Evolutionary conservation across 2,797 vertebrate species (phyloP).

Genomic region (Pangasius mekongensis): DNA sequence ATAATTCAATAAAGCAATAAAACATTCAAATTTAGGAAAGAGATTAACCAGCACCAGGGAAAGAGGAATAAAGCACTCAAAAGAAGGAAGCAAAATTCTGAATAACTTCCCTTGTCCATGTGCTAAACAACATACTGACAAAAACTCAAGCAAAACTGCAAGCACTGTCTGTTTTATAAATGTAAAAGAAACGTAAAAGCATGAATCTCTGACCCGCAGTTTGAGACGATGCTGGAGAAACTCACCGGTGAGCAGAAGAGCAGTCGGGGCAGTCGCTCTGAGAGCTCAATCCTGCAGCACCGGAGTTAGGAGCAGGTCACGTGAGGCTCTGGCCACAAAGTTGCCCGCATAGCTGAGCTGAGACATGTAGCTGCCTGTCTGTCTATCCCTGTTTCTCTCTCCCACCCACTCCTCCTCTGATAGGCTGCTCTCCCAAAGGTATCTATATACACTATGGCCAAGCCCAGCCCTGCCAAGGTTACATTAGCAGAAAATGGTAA

Average conservation of each 20-base stretch:
- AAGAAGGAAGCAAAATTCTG: background rate
- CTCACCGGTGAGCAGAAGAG: background rate
- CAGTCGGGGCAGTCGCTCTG: background rate
- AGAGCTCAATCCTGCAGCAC: slow-evolving; percentile 36
- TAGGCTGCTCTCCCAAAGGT: background rate
- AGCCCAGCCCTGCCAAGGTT: background rate
- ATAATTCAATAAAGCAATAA: background rate
- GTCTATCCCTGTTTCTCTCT: background rate
- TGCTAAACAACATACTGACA: background rate
- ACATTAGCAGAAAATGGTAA: background rate
- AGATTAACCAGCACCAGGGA: background rate
- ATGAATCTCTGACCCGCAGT: background rate
- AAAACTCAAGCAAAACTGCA: background rate
- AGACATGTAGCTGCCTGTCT: slow-evolving; percentile 59
- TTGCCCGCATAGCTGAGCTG: slow-evolving; percentile 45
- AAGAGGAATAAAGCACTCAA: slow-evolving; percentile 7
- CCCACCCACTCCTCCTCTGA: background rate
- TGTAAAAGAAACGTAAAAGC: too few relatives aligned
- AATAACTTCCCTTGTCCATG: background rate
- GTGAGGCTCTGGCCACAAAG: slow-evolving; percentile 47
- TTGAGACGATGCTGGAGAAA: slow-evolving; percentile 1
- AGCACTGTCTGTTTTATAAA: too few relatives aligned
- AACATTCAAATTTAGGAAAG: background rate
- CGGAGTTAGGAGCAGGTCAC: slow-evolving; percentile 47
- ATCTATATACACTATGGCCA: background rate